Percentiles rank a stretch among this genome's conserved stretches.
Evolutionary conservation across 1,140 invertebrate species (phyloP).

Genomic region (Ganaspis sp.): DNA sequence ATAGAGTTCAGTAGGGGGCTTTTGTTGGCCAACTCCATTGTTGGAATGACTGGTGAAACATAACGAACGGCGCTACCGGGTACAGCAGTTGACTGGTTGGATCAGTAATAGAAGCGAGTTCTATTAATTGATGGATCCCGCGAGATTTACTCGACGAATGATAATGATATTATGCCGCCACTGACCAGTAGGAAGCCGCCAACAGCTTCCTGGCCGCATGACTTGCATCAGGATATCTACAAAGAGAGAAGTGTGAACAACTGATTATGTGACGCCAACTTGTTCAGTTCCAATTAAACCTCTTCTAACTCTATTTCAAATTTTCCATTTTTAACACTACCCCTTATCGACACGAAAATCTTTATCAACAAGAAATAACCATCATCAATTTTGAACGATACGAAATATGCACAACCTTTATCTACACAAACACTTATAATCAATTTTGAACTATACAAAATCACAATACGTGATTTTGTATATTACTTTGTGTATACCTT

Average conservation of each 20-base stretch:
- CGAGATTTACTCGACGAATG: constrained; percentile 54
- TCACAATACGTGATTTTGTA: no score
- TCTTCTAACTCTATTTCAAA: background rate
- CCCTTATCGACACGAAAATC: no score
- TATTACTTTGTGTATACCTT: no score
- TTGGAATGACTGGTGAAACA: background rate
- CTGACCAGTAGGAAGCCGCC: constrained; percentile 52
- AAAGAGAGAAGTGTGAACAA: constrained; percentile 50
- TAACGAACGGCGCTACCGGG: background rate
- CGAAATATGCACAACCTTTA: no score
- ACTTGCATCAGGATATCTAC: constrained; percentile 59
- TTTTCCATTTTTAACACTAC: no score
- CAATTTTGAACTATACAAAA: no score
- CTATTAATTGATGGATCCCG: constrained; percentile 65
- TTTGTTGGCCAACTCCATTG: background rate
- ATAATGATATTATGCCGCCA: constrained; percentile 60
- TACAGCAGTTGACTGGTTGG: background rate
- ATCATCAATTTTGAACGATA: no score
- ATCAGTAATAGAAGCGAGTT: background rate
- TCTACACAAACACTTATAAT: no score
- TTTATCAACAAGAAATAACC: no score
- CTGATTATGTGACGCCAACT: constrained; percentile 40
- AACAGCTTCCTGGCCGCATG: constrained; percentile 55
- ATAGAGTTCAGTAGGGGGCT: background rate
- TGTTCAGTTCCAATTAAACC: constrained; percentile 35